These are phyloP conservation scores for Hoplias malabaricus DNA, from an alignment of 2,113 vertebrate genomes.

Conservation along the genomic window DNA sequence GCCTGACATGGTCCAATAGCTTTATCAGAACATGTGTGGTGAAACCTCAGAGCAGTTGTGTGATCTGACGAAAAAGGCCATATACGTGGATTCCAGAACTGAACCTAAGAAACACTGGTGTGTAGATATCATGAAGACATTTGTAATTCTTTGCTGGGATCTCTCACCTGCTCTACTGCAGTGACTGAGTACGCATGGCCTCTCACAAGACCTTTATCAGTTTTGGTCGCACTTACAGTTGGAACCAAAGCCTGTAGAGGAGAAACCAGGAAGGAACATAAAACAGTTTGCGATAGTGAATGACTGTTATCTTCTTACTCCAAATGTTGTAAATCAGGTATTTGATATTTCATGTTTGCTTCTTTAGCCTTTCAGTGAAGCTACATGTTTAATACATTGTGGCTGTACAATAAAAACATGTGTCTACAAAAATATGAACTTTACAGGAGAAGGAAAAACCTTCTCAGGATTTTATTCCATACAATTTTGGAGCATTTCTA, in stretches of 20 bases:
- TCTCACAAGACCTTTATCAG: slow-evolving; percentile 82
- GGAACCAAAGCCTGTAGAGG: slow-evolving; percentile 76
- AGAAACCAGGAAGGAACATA: background rate
- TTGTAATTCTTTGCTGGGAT: background rate
- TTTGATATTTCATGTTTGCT: no score
- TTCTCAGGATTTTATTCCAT: no score
- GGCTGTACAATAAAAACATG: no score
- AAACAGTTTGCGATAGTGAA: background rate
- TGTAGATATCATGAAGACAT: background rate
- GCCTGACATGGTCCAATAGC: background rate
- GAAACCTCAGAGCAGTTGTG: no score
- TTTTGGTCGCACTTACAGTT: slow-evolving; percentile 80
- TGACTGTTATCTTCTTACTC: no score
- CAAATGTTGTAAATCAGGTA: no score
- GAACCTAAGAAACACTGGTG: background rate
- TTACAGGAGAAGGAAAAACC: no score
- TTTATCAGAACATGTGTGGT: background rate
- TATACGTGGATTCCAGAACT: background rate
- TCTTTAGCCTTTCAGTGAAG: no score
- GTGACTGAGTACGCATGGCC: slow-evolving; percentile 97
- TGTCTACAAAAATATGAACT: no score
- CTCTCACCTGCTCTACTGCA: slow-evolving; percentile 82
- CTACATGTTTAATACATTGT: no score
- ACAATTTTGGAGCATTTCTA: no score
- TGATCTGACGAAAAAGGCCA: background rate